Conservation (phyloP, 2,113 vertebrate genomes). For the Melanerpes formicivorus region DNA sequence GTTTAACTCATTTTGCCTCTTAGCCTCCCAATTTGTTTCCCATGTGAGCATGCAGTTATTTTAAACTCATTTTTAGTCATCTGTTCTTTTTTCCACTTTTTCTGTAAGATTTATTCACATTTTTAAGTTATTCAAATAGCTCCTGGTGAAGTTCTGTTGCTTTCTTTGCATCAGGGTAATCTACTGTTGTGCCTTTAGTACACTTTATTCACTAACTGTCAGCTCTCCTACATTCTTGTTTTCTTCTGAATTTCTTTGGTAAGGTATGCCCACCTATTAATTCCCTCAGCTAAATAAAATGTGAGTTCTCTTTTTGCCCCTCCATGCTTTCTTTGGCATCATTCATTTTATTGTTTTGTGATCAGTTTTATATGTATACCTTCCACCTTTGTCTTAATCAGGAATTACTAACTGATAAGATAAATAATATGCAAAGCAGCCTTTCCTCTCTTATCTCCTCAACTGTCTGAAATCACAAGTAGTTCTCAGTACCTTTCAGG, state of each 20-base stretch:
- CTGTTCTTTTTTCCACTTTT: neutral
- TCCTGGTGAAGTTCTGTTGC: neutral
- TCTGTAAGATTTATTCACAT: neutral
- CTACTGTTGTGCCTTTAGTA: conserved; percentile 1
- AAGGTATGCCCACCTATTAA: neutral
- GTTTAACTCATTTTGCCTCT: neutral
- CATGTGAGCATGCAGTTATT: neutral
- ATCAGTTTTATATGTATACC: neutral
- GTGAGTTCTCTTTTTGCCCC: neutral
- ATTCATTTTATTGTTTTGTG: neutral
- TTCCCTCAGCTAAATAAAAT: neutral
- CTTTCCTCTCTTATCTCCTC: neutral
- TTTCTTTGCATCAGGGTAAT: neutral
- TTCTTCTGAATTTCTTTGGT: conserved; percentile 21
- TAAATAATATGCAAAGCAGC: neutral
- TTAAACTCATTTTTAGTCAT: neutral
- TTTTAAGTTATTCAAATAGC: neutral
- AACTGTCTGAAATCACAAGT: neutral
- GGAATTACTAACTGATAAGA: neutral
- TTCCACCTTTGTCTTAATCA: neutral
- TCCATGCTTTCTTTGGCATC: conserved; percentile 1
- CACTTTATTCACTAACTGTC: neutral
- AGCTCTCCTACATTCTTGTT: neutral
- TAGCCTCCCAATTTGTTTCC: neutral
- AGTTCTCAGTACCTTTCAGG: neutral